Base-by-base conservation (phyloP, 2,113 vertebrate species). In the Ciconia stormi region DNA sequence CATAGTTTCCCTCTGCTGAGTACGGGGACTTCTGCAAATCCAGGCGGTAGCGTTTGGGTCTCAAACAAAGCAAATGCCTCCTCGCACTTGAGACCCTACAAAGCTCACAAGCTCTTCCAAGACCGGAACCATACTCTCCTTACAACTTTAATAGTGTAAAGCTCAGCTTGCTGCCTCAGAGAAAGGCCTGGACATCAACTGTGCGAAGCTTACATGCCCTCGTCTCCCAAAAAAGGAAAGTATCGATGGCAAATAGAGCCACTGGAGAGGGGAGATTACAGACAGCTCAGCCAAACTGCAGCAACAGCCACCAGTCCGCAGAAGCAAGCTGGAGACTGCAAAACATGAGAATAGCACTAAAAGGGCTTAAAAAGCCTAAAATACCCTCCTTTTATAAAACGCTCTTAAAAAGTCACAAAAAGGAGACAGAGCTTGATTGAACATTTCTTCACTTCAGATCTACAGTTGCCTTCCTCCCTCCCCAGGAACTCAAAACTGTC, bases 401-500 rank as follows among this genome's bases (percentile, higher is more conserved):
- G 13, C 46, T 95, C 95, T 86, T 70, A 1, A 70, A 56, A 77
- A 90, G 69, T 77, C 69, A 87, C 50, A 21, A 42, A 92, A 89
- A 79, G 22, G 53, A 91, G 53, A 69, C 2, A 7, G 17, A 69
- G 46, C 22, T 73, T 70, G 66, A 94, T 13, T n/a, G 49, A 95
- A 66, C 12, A 14, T 52, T 82, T 87, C 56, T 82, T 84, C 67
- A 20, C 55, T 74, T 79, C 77, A 59, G 44, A 53, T 4, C 10
- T 46, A 29, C 0, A 1, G 63, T 3, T 58, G 23, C 78, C 44
- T 71, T 95, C 82, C 40, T 91, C 40, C 44, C 65, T 84, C 83
- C 86, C 74, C 85, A 91, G 82, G 62, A 96, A 96, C 86, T 80
- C 89, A 73, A 77, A 81, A 77, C 55, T 44, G 18, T 34, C 78